Evolutionary conservation across 2,888 invertebrate species (phyloP), one percentile per base, ranked within the genome.

Genomic region (Lasioglossum morio): DNA sequence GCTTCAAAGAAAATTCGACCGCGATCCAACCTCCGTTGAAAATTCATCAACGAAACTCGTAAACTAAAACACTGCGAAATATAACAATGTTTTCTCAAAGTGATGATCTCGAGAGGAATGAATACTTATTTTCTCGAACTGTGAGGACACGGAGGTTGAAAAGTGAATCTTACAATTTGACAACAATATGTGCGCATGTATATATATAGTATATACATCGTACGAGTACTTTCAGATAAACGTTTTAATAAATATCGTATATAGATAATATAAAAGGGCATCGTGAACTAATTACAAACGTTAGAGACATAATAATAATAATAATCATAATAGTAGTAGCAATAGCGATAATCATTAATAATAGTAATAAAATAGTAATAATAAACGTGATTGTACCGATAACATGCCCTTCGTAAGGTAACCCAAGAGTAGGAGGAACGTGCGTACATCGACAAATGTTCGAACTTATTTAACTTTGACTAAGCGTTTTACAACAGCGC

Each of bases 361-460:
- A 79, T 82, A 81, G 72, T 79, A 82, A 79, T 82, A 81, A 74
- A 85, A 87, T 78, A 79, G 80, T 79, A 80, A 79, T 79, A 82
- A 79, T 82, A 84, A 79, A 79, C 46, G 72, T 84, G 84, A 86
- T 84, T 72, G 84, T 86, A 88, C 81, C 82, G 80, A 84, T 85
- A 89, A 82, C 75, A 89, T 88, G 85, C 89, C 88, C 89, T 89
- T 91, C 78, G 27, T 63, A 86, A 90, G 89, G 83, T 89, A 89
- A 88, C 83, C 90, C 87, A 88, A 86, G 84, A 77, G 73, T 76
- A 89, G 72, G 76, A 90, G 91, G 91, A 90, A 90, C 89, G 85
- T 90, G 82, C 74, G 73, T 80, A 88, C 78, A 69, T 81, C 76
- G 63, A 90, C 34, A 88, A 81, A 77, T 77, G 60, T 79, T 87